Evolutionary conservation across 2,797 vertebrate genomes (phyloP).

Genomic region (Allobates femoralis): DNA sequence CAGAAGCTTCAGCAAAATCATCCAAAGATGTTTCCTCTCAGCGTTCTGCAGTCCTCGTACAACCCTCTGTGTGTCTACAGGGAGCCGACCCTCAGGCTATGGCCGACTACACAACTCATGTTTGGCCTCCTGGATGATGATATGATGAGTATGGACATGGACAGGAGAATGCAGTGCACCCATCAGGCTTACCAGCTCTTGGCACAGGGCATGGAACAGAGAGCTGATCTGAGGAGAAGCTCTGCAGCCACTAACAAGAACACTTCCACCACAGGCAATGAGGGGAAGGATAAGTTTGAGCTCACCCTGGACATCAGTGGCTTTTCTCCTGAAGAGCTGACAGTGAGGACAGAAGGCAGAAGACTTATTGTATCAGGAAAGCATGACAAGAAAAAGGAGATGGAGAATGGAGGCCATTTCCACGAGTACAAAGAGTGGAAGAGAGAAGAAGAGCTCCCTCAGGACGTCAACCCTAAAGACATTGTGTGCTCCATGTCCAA

Average conservation of each 20-base stretch:
- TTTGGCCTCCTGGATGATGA: not conserved
- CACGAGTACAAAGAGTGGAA: constrained; percentile 74
- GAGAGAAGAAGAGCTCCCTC: not conserved
- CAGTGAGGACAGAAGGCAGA: not conserved
- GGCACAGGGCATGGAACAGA: not conserved
- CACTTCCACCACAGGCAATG: not conserved
- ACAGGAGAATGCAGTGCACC: not conserved
- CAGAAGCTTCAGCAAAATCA: not conserved
- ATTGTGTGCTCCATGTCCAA: not conserved
- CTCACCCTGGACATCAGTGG: constrained; percentile 3
- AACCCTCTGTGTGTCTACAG: constrained; percentile 64
- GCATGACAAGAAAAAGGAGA: constrained; percentile 71
- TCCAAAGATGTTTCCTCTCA: constrained; percentile 66
- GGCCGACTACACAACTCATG: constrained; percentile 56
- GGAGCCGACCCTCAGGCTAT: constrained; percentile 65
- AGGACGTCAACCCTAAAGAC: not conserved
- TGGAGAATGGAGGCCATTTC: constrained; percentile 74
- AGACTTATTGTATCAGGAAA: constrained; percentile 75
- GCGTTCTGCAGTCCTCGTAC: constrained; percentile 62
- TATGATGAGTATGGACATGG: not conserved
- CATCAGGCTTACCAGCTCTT: constrained; percentile 14
- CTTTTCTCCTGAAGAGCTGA: constrained; percentile 7
- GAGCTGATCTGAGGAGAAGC: not conserved
- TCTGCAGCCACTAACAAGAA: not conserved
- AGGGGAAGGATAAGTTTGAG: not conserved